A percentile compares a stretch with the other conserved stretches of the same genome.
Evolutionary conservation across 1,140 invertebrate species (phyloP).

Genomic region (Drosophila tani): DNA sequence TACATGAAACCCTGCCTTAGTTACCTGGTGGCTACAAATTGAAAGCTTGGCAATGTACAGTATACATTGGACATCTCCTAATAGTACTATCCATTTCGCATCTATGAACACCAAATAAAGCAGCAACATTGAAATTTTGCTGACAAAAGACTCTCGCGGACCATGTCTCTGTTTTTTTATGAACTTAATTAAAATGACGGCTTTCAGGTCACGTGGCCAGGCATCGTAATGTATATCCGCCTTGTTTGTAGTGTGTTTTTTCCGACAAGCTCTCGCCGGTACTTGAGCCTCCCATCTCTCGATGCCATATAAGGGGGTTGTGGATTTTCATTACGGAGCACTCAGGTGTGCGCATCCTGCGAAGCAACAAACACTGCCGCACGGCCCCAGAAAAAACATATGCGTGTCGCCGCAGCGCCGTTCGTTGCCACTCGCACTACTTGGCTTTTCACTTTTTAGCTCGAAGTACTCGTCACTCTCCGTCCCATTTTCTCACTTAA

Average conservation of each 20-base stretch:
- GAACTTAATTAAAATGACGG: slow-evolving; percentile 83
- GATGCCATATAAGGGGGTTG: slow-evolving; percentile 35
- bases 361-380: slow-evolving; percentile 68
- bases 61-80: neutral
- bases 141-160: slow-evolving; percentile 72
- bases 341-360: slow-evolving; percentile 72
- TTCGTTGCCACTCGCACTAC: slow-evolving; percentile 81
- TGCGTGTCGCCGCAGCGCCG: slow-evolving; percentile 75
- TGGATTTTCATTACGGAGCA: slow-evolving; percentile 71
- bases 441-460: slow-evolving; percentile 84
- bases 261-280: slow-evolving; percentile 41
- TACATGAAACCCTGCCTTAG: neutral
- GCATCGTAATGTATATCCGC: slow-evolving; percentile 82
- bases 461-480: slow-evolving; percentile 74
- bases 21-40: neutral
- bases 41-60: too few relatives aligned
- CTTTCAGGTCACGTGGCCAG: slow-evolving; percentile 75
- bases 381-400: slow-evolving; percentile 74
- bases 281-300: slow-evolving; percentile 38
- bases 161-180: slow-evolving; percentile 76
- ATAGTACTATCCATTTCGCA: slow-evolving; percentile 7
- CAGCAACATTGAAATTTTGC: slow-evolving; percentile 47
- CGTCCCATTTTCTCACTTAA: slow-evolving; percentile 57
- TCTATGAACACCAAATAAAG: slow-evolving; percentile 16
- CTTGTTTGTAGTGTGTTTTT: slow-evolving; percentile 55